A percentile compares a stretch with the other conserved stretches of the same genome.
phyloP scores from a whole-genome alignment of 2,797 vertebrate genomes.

The Strix occidentalis region DNA sequence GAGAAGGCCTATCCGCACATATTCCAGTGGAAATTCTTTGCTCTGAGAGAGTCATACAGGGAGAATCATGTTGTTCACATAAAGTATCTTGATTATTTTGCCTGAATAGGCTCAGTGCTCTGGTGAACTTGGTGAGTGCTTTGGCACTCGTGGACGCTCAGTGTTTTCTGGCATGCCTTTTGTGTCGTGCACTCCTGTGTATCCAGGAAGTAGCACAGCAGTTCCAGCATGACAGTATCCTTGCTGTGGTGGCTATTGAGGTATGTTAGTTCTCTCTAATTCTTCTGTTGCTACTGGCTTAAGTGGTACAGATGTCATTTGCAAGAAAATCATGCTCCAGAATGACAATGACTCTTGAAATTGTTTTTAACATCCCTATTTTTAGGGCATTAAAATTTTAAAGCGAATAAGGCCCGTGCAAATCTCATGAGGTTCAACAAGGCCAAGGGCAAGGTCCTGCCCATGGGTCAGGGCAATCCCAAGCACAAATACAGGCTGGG shows the following conservation, averaged over 20 bases:
- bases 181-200: rapidly evolving
- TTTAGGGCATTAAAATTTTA: neutral
- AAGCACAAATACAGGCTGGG: no score
- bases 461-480: no score
- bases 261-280: rapidly evolving
- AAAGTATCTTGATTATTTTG: neutral
- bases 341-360: neutral
- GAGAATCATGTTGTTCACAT: neutral
- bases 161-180: neutral
- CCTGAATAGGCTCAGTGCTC: neutral
- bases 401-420: neutral
- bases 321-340: neutral
- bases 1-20: neutral
- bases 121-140: neutral
- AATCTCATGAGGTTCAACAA: no score
- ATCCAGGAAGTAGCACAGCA: rapidly evolving
- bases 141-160: rapidly evolving
- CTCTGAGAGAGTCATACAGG: neutral
- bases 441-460: no score
- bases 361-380: neutral
- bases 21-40: neutral
- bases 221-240: neutral
- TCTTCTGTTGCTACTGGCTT: neutral
- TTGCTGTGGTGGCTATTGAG: neutral
- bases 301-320: neutral